A percentile compares a stretch with the other conserved stretches of the same genome.
phyloP scores from a whole-genome alignment of 2,888 invertebrate species.

The Sialis lutaria region DNA sequence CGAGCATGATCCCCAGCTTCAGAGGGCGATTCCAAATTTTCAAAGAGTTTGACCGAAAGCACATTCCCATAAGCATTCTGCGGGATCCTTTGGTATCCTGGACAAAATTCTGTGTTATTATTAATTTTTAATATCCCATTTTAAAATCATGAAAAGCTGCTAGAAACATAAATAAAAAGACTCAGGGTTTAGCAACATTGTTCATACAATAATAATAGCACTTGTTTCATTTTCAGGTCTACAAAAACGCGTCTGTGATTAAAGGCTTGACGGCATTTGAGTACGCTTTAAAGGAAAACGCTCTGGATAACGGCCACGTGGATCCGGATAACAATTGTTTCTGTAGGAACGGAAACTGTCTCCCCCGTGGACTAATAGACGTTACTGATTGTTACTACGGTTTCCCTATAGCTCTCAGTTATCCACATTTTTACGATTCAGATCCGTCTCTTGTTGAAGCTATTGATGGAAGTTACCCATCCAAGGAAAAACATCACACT shows the following conservation, averaged over 20 bases:
- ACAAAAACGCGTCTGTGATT: constrained; percentile 33
- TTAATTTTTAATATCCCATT: no score
- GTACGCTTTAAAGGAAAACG: constrained; percentile 59
- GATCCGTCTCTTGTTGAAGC: constrained; percentile 43
- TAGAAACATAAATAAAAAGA: neutral
- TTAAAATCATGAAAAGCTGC: neutral
- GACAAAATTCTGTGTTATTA: no score
- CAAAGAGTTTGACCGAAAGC: no score
- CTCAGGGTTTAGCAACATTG: no score
- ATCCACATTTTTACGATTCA: constrained; percentile 70
- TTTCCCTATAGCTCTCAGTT: constrained; percentile 75
- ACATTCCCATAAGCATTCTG: no score
- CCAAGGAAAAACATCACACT: constrained; percentile 43
- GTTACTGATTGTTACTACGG: constrained; percentile 80
- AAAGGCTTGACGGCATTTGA: constrained; percentile 48
- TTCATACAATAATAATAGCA: neutral
- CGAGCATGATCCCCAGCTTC: no score
- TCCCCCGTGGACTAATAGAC: constrained; percentile 60
- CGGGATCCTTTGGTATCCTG: no score
- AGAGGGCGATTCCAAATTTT: no score
- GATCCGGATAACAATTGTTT: constrained; percentile 67
- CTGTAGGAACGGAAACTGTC: constrained; percentile 53
- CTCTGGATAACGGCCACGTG: constrained; percentile 57
- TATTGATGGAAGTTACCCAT: constrained; percentile 51
- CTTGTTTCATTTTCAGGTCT: constrained; percentile 30